Evolutionary conservation across 2,113 vertebrate species (phyloP).

Genomic region (Petrocephalus microphthalmus): DNA sequence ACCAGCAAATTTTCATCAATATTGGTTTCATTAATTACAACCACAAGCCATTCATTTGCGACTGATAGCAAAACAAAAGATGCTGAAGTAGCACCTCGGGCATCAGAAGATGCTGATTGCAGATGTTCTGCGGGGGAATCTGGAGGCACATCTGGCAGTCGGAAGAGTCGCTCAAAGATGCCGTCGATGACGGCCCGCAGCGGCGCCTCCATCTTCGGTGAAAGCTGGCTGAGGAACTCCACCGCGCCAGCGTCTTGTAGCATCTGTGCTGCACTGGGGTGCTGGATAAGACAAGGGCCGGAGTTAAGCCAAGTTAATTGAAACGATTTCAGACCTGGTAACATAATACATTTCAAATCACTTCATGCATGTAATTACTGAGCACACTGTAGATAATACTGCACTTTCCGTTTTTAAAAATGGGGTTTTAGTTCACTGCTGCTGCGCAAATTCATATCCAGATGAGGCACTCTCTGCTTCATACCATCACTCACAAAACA

Average conservation of each 20-base stretch:
- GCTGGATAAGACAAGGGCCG: conserved; percentile 57
- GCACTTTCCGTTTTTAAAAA: neutral
- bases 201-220: conserved; percentile 69
- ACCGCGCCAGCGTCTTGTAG: conserved; percentile 81
- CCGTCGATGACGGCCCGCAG: conserved; percentile 76
- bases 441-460: neutral
- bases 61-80: neutral
- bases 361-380: neutral
- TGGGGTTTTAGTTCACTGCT: neutral
- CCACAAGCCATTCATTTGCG: neutral
- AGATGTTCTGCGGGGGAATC: conserved; percentile 41
- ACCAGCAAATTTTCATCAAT: neutral
- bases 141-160: conserved; percentile 68
- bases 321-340: neutral
- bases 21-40: neutral
- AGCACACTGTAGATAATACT: neutral
- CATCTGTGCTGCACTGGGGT: conserved; percentile 74
- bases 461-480: neutral
- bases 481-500: neutral
- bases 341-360: neutral
- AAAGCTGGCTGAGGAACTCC: conserved; percentile 88
- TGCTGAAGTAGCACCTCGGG: conserved; percentile 50
- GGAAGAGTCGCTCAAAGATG: conserved; percentile 82
- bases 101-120: conserved; percentile 36
- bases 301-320: neutral